Conservation (phyloP, 2,888 invertebrate genomes). For the Machimus rusticus region DNA sequence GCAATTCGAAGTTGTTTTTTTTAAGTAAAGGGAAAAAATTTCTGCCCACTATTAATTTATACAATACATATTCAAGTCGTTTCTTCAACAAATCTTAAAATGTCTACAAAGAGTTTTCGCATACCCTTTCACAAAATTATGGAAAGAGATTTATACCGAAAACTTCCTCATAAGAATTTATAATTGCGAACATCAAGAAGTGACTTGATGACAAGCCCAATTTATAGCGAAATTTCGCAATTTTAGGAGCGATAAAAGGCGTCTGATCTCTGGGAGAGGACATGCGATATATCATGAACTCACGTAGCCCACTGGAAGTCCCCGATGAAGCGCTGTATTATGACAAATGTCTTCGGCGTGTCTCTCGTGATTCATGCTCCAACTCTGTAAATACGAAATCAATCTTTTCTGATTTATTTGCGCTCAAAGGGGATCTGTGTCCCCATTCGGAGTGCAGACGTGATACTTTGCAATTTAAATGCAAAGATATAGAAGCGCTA, state of each 20-base stretch:
- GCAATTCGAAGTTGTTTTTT: too few relatives aligned
- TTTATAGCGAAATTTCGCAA: not conserved
- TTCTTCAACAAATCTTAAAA: too few relatives aligned
- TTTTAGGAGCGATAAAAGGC: not conserved
- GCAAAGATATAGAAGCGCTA: not conserved
- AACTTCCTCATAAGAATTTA: not conserved
- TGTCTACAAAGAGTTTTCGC: too few relatives aligned
- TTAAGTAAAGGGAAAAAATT: too few relatives aligned
- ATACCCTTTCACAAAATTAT: too few relatives aligned
- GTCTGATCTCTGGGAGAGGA: not conserved
- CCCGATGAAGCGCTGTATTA: not conserved
- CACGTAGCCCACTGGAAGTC: not conserved
- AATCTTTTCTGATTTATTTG: not conserved
- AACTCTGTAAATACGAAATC: not conserved
- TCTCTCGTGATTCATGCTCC: not conserved
- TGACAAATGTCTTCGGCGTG: not conserved
- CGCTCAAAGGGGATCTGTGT: not conserved
- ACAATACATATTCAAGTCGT: too few relatives aligned
- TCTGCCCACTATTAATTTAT: too few relatives aligned
- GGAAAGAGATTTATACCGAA: too few relatives aligned
- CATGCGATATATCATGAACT: not conserved
- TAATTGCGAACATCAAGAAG: not conserved
- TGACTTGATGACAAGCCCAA: not conserved
- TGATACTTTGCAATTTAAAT: not conserved
- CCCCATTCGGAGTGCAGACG: not conserved